Conservation (phyloP, 35 echinoderm and acorn worm genomes). For the Hemicentrotus pulcherrimus region DNA sequence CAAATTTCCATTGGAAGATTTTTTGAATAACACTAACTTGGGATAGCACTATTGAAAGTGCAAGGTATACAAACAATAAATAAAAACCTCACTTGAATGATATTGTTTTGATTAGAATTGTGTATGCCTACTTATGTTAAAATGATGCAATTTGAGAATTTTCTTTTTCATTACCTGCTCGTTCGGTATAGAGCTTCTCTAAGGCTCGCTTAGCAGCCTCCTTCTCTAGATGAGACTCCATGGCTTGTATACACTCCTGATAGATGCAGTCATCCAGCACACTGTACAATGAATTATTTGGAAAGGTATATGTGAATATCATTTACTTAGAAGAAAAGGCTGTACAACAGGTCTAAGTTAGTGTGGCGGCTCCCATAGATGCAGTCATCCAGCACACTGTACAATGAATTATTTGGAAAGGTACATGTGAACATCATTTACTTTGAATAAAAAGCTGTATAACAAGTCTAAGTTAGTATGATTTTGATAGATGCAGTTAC, state of each 20-base stretch:
- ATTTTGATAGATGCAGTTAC: conserved; percentile 63
- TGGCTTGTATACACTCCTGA: conserved; percentile 71
- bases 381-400: neutral
- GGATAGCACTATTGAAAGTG: too few relatives aligned
- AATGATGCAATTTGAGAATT: neutral
- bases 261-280: conserved; percentile 77
- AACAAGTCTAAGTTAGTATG: too few relatives aligned
- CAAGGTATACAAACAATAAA: too few relatives aligned
- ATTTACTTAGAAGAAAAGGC: neutral
- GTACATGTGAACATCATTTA: too few relatives aligned
- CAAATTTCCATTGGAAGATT: too few relatives aligned
- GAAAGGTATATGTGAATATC: neutral
- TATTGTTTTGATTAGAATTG: too few relatives aligned
- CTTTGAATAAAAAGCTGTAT: too few relatives aligned
- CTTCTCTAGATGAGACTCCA: conserved; percentile 73
- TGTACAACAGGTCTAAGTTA: neutral
- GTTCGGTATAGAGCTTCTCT: conserved; percentile 77
- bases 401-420: neutral
- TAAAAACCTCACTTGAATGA: too few relatives aligned
- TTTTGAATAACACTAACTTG: too few relatives aligned
- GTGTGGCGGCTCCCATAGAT: neutral
- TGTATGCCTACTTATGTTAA: neutral
- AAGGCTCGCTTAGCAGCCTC: conserved; percentile 83
- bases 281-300: conserved; percentile 48
- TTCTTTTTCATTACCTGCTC: conserved; percentile 66